Percentiles rank a stretch among this genome's conserved stretches.
These are phyloP conservation scores for Anthoptus insignis DNA, from an alignment of 2,888 invertebrate genomes.

Conservation along the genomic window DNA sequence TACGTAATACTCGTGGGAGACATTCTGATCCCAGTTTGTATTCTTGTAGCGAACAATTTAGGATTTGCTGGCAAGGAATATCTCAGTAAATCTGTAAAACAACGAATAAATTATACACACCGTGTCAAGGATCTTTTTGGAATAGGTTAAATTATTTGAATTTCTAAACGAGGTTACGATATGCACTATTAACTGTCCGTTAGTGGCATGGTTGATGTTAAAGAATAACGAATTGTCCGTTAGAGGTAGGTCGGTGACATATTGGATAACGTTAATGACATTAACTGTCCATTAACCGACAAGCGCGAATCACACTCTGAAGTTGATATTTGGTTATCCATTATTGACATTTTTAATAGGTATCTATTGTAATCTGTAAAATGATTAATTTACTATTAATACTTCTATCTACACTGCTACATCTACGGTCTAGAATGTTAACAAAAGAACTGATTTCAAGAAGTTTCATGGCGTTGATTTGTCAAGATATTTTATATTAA, in stretches of 20 bases:
- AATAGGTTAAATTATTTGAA: conserved; percentile 19
- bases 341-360: no score
- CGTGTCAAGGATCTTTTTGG: conserved; percentile 9
- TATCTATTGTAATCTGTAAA: no score
- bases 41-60: conserved; percentile 31
- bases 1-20: conserved; percentile 32
- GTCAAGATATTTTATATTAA: no score
- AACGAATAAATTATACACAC: conserved; percentile 58
- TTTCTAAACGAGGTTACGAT: conserved; percentile 3
- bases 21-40: conserved; percentile 27
- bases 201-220: conserved; percentile 8
- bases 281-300: background rate
- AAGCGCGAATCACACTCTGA: background rate
- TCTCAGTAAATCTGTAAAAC: conserved; percentile 49
- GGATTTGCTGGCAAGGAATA: conserved; percentile 22
- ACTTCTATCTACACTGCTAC: no score
- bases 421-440: no score
- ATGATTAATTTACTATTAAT: no score
- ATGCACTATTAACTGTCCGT: conserved; percentile 8
- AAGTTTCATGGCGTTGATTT: no score
- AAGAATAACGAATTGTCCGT: background rate
- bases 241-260: background rate
- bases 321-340: background rate
- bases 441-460: no score
- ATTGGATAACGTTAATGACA: conserved; percentile 1